These are phyloP conservation scores for Glaucopsyche alexis DNA, from an alignment of 2,888 invertebrate genomes.

Conservation along the genomic window DNA sequence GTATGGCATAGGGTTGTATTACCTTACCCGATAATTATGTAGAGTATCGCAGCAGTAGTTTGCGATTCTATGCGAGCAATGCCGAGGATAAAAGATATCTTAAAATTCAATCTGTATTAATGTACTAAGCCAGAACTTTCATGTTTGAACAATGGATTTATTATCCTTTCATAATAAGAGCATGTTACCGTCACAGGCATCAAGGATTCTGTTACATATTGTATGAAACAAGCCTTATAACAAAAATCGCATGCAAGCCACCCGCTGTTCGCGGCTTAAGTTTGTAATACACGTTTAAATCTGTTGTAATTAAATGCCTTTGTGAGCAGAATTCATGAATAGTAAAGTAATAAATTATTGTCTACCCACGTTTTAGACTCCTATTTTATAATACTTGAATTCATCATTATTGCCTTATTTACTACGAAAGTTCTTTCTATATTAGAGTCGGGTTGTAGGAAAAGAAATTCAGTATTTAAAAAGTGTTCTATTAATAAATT, in stretches of 20 bases:
- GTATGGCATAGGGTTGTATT: no score
- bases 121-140: conserved; percentile 8
- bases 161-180: conserved; percentile 45
- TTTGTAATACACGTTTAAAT: conserved; percentile 25
- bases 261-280: conserved; percentile 42
- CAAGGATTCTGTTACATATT: conserved; percentile 46
- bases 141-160: conserved; percentile 20
- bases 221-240: conserved; percentile 46
- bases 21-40: background rate
- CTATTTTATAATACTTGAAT: background rate
- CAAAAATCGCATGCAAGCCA: conserved; percentile 50
- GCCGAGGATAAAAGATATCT: background rate
- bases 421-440: no score
- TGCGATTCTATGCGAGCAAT: background rate
- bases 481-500: background rate
- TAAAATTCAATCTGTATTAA: conserved; percentile 11
- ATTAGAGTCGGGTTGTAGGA: no score
- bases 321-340: background rate
- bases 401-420: no score
- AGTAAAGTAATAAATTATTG: background rate
- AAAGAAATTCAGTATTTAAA: no score
- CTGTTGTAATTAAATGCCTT: background rate
- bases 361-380: background rate
- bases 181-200: conserved; percentile 50
- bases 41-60: background rate